These are phyloP conservation scores for Hyla sarda DNA, from an alignment of 2,113 vertebrate genomes.

Conservation along the genomic window DNA sequence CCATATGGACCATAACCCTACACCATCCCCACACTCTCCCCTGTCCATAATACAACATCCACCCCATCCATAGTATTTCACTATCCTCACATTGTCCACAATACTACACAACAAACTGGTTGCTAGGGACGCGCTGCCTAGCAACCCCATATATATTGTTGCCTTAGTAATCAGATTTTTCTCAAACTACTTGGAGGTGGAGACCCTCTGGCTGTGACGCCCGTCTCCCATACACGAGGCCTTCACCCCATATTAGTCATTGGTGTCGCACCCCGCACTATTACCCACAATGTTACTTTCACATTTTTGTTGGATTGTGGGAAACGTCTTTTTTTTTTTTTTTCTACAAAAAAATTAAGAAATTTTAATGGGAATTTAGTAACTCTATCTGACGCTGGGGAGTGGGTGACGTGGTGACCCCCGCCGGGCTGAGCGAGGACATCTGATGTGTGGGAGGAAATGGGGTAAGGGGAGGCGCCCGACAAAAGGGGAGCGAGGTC, in stretches of 20 bases:
- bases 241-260: neutral
- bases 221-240: no score
- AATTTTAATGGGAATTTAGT: neutral
- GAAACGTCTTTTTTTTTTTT: slow-evolving; percentile 17
- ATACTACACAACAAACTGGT: neutral
- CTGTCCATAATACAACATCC: no score
- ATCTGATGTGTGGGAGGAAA: slow-evolving; percentile 26
- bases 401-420: neutral
- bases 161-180: neutral
- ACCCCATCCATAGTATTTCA: no score
- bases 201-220: neutral
- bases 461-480: neutral
- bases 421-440: slow-evolving; percentile 17
- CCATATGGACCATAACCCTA: no score
- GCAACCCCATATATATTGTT: neutral
- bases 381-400: slow-evolving; percentile 16
- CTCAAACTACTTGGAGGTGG: neutral
- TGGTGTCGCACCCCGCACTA: neutral
- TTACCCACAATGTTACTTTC: neutral
- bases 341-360: neutral
- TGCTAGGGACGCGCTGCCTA: neutral
- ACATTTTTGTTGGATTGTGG: neutral
- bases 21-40: no score
- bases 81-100: no score
- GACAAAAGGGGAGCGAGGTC: slow-evolving; percentile 23